phyloP scores from a whole-genome alignment of 2,797 vertebrate genomes.

The Acipenser ruthenus region DNA sequence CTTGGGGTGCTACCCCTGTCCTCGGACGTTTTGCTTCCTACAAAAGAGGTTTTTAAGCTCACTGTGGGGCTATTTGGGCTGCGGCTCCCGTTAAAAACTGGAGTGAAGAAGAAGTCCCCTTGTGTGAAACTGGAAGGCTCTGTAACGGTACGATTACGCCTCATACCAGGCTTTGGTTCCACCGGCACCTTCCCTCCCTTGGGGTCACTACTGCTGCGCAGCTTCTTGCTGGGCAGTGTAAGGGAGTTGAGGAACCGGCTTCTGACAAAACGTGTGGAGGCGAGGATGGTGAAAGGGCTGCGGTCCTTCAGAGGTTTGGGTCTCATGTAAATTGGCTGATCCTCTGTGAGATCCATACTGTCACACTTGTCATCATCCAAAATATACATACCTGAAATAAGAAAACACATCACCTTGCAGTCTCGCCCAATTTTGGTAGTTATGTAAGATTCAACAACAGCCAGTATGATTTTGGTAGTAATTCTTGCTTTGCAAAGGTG shows the following conservation, averaged over 20 bases:
- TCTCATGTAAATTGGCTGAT: slow-evolving; percentile 72
- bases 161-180: slow-evolving; percentile 68
- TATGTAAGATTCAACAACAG: too few relatives aligned
- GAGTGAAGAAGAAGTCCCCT: slow-evolving; percentile 67
- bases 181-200: slow-evolving; percentile 72
- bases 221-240: slow-evolving; percentile 89
- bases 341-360: slow-evolving; percentile 75
- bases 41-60: slow-evolving; percentile 86
- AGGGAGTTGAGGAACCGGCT: slow-evolving; percentile 86
- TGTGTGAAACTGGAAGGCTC: slow-evolving; percentile 79
- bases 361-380: slow-evolving; percentile 86
- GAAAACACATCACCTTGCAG: background rate
- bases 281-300: slow-evolving; percentile 86
- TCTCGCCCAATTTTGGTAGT: too few relatives aligned
- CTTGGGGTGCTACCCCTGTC: slow-evolving; percentile 63
- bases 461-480: too few relatives aligned
- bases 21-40: slow-evolving; percentile 66
- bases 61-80: slow-evolving; percentile 83
- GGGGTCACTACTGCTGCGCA: slow-evolving; percentile 84
- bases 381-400: slow-evolving; percentile 83
- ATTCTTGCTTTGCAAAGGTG: too few relatives aligned
- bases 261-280: slow-evolving; percentile 83
- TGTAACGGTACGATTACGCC: slow-evolving; percentile 83
- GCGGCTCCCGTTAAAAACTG: slow-evolving; percentile 60
- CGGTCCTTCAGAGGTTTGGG: slow-evolving; percentile 86